Conservation (phyloP, 2,888 invertebrate genomes). For the Nasonia oneida region DNA sequence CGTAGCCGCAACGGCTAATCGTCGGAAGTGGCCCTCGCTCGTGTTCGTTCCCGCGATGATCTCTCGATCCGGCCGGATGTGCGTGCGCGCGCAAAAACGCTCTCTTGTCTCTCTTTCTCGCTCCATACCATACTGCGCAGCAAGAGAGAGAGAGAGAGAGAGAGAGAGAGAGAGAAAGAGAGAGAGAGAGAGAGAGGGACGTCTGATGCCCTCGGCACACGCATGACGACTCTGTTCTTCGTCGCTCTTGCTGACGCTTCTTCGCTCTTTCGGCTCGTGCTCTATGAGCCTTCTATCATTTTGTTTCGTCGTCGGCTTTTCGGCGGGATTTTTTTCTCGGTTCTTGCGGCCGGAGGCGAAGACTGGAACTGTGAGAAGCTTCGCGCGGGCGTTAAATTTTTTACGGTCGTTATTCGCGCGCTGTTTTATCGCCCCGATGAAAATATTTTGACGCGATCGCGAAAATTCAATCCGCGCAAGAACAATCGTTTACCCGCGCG, state of each 20-base stretch:
- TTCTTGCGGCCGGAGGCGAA: not conserved
- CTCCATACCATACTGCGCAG: not conserved
- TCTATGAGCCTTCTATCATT: conserved; percentile 1
- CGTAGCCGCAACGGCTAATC: conserved; percentile 45
- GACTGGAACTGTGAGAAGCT: not conserved
- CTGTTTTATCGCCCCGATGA: not conserved
- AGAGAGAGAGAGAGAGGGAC: not conserved
- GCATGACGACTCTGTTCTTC: conserved; percentile 17
- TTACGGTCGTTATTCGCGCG: not conserved
- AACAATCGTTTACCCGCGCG: not conserved
- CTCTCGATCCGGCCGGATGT: conserved; percentile 50
- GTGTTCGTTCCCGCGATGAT: conserved; percentile 29
- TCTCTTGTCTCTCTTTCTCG: not conserved
- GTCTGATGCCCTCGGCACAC: conserved; percentile 3
- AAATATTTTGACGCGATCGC: not conserved
- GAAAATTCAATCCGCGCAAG: not conserved
- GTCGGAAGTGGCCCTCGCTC: conserved; percentile 54
- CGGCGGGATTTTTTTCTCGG: not conserved
- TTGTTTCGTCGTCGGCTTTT: not conserved
- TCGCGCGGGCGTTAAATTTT: not conserved
- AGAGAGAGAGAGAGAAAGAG: not conserved
- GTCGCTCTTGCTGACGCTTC: not conserved
- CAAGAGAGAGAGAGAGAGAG: not conserved
- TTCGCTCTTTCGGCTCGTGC: conserved; percentile 5
- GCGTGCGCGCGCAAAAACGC: conserved; percentile 54